phyloP scores from a whole-genome alignment of 1,140 invertebrate species.

The Eumaeus atala region DNA sequence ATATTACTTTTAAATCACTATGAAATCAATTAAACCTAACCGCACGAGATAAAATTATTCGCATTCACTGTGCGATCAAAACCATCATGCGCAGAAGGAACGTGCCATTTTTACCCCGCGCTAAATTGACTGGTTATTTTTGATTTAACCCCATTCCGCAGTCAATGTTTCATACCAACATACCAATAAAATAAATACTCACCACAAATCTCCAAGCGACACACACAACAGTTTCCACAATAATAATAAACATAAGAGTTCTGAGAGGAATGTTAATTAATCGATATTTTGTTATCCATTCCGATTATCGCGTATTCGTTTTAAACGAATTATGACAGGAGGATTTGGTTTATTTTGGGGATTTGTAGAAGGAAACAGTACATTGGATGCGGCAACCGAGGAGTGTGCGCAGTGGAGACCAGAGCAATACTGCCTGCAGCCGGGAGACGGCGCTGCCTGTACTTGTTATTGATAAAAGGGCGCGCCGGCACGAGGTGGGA shows the following conservation, averaged over 20 bases:
- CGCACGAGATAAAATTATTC: not conserved
- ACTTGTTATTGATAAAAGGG: conserved; percentile 62
- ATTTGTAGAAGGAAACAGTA: conserved; percentile 51
- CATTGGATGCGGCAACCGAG: conserved; percentile 49
- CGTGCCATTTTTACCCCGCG: not conserved
- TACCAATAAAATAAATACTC: not conserved
- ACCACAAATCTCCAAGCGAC: not conserved
- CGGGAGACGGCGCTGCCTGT: conserved; percentile 49
- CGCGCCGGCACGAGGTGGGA: conserved; percentile 36
- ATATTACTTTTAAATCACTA: not conserved
- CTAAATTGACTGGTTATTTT: conserved; percentile 9
- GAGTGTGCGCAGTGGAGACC: conserved; percentile 60
- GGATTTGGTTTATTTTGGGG: conserved; percentile 41
- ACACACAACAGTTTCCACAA: not conserved
- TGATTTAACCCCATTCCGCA: conserved; percentile 11
- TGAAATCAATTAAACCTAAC: not conserved
- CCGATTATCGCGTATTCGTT: too few species aligned
- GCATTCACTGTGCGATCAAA: not conserved
- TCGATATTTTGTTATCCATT: too few species aligned
- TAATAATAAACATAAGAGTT: too few species aligned
- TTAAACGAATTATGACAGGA: not conserved
- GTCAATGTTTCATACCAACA: not conserved
- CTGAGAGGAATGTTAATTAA: too few species aligned
- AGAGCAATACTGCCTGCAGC: conserved; percentile 41
- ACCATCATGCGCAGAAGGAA: conserved; percentile 8